Conservation (phyloP, 1,140 invertebrate genomes). For the Psilanteris sp. region DNA sequence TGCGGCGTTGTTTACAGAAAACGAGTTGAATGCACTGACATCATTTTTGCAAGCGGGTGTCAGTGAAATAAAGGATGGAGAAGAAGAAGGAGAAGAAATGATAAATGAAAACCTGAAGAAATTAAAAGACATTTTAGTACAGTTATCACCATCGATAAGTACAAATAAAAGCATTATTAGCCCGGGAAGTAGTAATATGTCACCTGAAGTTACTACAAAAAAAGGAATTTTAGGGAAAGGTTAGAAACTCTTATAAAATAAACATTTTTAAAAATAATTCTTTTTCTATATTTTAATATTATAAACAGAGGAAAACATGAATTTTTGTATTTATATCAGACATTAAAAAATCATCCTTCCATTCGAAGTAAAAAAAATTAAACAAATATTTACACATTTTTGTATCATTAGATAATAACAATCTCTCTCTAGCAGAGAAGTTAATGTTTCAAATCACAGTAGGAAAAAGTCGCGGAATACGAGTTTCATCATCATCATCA, state of each 20-base stretch:
- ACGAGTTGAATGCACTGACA: conserved; percentile 84
- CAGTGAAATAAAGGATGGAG: conserved; percentile 45
- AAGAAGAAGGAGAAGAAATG: not conserved
- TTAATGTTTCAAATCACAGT: conserved; percentile 48
- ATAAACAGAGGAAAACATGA: too few species aligned
- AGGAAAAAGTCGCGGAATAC: conserved; percentile 65
- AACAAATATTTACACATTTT: not conserved
- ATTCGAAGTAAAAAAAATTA: too few species aligned
- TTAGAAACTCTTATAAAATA: conserved; percentile 2
- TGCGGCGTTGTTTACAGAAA: conserved; percentile 85
- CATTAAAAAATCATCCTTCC: too few species aligned
- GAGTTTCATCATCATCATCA: conserved; percentile 59
- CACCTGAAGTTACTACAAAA: conserved; percentile 69
- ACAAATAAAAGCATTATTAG: conserved; percentile 66
- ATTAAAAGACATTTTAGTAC: conserved; percentile 71
- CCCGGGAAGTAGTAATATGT: conserved; percentile 17
- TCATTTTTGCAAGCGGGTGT: conserved; percentile 76
- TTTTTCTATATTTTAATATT: too few species aligned
- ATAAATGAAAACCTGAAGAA: conserved; percentile 68
- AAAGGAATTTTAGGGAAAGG: conserved; percentile 75
- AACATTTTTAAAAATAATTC: too few species aligned
- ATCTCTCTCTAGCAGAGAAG: not conserved
- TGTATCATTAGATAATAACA: not conserved
- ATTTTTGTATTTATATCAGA: too few species aligned
- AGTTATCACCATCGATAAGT: conserved; percentile 65